Conservation (phyloP, 2,888 invertebrate genomes). For the Dasypogon diadema region DNA sequence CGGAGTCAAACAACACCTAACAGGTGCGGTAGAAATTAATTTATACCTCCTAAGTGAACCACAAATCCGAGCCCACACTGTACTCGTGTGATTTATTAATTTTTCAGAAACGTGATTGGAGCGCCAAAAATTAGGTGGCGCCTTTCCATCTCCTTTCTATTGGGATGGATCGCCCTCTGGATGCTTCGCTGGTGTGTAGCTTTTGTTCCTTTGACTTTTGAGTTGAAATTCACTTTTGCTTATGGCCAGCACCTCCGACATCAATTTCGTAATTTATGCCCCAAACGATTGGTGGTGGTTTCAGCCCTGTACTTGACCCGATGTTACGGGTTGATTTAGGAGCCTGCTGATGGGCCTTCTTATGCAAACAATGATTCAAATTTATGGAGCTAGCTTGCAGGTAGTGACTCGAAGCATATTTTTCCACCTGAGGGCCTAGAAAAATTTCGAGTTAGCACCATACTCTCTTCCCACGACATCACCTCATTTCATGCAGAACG, state of each 20-base stretch:
- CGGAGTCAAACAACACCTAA: slow-evolving; percentile 46
- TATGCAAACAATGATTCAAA: not conserved
- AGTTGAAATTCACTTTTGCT: slow-evolving; percentile 4
- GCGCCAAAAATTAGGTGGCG: slow-evolving; percentile 9
- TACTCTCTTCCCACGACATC: too few species aligned
- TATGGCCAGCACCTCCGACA: not conserved
- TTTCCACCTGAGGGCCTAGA: too few species aligned
- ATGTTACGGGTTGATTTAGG: not conserved
- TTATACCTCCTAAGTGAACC: slow-evolving; percentile 55
- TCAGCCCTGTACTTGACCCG: not conserved
- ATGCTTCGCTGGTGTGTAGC: not conserved
- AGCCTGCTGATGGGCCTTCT: not conserved
- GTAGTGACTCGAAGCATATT: too few species aligned
- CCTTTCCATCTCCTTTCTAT: not conserved
- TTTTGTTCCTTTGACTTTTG: not conserved
- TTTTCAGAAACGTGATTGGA: slow-evolving; percentile 53
- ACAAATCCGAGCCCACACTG: slow-evolving; percentile 51
- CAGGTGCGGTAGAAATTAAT: slow-evolving; percentile 55
- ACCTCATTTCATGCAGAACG: too few species aligned
- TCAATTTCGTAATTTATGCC: slow-evolving; percentile 16
- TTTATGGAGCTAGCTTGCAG: not conserved
- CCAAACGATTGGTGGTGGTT: not conserved
- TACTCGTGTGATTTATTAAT: slow-evolving; percentile 54
- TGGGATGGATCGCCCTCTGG: not conserved
- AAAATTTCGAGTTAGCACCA: too few species aligned